Percentiles rank a stretch among this genome's conserved stretches.
phyloP scores from a whole-genome alignment of 2,797 vertebrate genomes.

The Leuciscus waleckii region DNA sequence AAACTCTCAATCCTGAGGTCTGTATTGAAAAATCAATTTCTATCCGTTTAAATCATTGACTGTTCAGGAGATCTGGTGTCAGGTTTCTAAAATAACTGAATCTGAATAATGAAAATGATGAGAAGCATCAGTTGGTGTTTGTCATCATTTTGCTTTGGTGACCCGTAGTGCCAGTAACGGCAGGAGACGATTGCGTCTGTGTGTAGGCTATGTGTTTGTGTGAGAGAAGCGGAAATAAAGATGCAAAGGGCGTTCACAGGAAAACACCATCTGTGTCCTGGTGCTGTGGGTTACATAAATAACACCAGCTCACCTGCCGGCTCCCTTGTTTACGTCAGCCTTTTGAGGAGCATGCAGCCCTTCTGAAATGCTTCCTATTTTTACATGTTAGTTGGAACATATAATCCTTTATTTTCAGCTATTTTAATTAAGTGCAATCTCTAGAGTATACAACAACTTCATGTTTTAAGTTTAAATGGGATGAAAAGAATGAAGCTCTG shows the following conservation, averaged over 20 bases:
- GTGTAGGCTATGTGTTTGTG: constrained; percentile 20
- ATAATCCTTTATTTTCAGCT: neutral
- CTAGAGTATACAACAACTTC: neutral
- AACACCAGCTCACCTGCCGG: constrained; percentile 47
- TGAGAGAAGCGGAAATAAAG: constrained; percentile 46
- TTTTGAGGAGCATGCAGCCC: constrained; percentile 21
- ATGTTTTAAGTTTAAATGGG: constrained; percentile 2
- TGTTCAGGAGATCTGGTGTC: neutral
- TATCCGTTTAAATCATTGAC: neutral
- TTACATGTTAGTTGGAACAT: constrained; percentile 7
- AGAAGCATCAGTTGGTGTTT: constrained; percentile 4
- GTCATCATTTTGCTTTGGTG: constrained; percentile 15
- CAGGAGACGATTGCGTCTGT: constrained; percentile 34
- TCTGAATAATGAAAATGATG: constrained; percentile 1
- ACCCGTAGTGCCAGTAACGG: constrained; percentile 14
- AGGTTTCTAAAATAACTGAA: neutral
- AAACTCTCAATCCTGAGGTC: constrained; percentile 11
- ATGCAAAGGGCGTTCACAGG: constrained; percentile 60
- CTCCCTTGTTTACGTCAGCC: constrained; percentile 37
- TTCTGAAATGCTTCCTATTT: constrained; percentile 23
- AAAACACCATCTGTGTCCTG: constrained; percentile 68
- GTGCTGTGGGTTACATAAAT: constrained; percentile 62
- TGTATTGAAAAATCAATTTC: constrained; percentile 17
- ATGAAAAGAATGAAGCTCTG: neutral
- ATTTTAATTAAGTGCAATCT: neutral